Base-by-base conservation (phyloP, 2,888 invertebrate species). In the Onthophagus sagittarius region DNA sequence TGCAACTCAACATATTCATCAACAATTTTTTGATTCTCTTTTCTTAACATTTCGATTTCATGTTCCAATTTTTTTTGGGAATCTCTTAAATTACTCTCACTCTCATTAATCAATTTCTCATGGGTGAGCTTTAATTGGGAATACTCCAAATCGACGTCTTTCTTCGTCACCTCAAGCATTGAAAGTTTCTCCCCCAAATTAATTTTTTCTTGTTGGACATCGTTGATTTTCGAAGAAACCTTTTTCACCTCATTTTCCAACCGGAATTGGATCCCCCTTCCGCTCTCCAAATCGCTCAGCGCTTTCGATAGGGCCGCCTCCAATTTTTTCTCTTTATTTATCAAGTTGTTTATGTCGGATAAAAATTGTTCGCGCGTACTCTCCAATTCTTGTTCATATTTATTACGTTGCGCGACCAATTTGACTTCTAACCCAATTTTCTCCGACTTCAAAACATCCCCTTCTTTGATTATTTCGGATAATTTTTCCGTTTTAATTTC, bases 211-310 rank as follows among this genome's bases (percentile, higher is more conserved):
- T 62, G 62, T 39, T 75, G 71, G n/a, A 72, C 53, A 0, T 72
- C 71, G 7, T 31, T 62, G 15, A 75, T 33, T 67, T 72, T 71
- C 6, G n/a, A 69, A 33, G 69, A 23, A 5, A 73, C 9, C 69
- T 70, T 73, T 64, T 75, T 75, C 13, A 74, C 72, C 14, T 73
- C 73, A 32, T 72, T 72, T 67, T 74, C 73, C 33, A 75, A 71
- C n/a, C 71, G 63, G 14, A 53, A 69, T 15, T 71, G 72, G 31
- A 73, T 75, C 7, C 71, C 75, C 14, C 13, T 63, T 70, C 72
- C 71, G 63, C 76, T 76, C 70, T 79, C 78, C 23, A 79, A 74
- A 65, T 78, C 79, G 72, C 63, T 74, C 62, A 76, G 76, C 7
- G 79, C 74, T 64, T 76, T 78, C 39, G 77, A 76, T 9, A 77